These are phyloP conservation scores for Eupeodes latifasciatus DNA, from an alignment of 2,888 invertebrate species.

Conservation along the genomic window DNA sequence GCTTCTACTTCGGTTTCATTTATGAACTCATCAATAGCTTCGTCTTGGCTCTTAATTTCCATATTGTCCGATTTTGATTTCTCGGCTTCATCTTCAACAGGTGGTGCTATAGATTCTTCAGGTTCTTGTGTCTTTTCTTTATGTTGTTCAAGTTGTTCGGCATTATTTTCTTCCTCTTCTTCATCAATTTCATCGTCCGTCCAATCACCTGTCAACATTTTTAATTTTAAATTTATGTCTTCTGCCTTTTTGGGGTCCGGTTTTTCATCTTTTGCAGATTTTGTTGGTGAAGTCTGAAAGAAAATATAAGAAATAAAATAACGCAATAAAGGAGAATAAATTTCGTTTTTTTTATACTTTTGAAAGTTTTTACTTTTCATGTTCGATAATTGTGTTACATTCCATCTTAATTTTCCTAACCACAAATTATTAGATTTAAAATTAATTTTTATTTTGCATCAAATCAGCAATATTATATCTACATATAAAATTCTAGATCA, in stretches of 20 bases:
- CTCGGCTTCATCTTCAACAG: slow-evolving; percentile 17
- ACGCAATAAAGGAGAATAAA: too few species aligned
- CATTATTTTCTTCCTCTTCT: slow-evolving; percentile 62
- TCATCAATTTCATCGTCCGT: slow-evolving; percentile 83
- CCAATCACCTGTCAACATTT: slow-evolving; percentile 83
- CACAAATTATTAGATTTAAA: too few species aligned
- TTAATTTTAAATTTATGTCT: slow-evolving; percentile 82
- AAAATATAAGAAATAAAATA: neutral
- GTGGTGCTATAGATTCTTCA: neutral
- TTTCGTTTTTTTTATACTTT: too few species aligned
- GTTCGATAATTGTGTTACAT: too few species aligned
- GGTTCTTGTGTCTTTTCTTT: slow-evolving; percentile 41
- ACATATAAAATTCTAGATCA: too few species aligned
- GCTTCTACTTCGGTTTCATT: slow-evolving; percentile 63
- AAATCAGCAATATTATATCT: too few species aligned
- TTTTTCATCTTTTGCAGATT: slow-evolving; percentile 55
- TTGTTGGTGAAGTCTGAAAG: slow-evolving; percentile 37
- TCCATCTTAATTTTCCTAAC: too few species aligned
- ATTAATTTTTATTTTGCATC: too few species aligned
- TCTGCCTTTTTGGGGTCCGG: slow-evolving; percentile 79
- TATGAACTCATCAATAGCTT: slow-evolving; percentile 45
- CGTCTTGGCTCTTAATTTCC: slow-evolving; percentile 44
- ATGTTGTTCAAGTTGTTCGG: slow-evolving; percentile 18
- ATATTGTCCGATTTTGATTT: slow-evolving; percentile 32
- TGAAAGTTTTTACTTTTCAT: too few species aligned